A percentile compares a stretch with the other conserved stretches of the same genome.
These are phyloP conservation scores for Brachypalpus laphriformis DNA, from an alignment of 2,888 invertebrate genomes.

Conservation along the genomic window DNA sequence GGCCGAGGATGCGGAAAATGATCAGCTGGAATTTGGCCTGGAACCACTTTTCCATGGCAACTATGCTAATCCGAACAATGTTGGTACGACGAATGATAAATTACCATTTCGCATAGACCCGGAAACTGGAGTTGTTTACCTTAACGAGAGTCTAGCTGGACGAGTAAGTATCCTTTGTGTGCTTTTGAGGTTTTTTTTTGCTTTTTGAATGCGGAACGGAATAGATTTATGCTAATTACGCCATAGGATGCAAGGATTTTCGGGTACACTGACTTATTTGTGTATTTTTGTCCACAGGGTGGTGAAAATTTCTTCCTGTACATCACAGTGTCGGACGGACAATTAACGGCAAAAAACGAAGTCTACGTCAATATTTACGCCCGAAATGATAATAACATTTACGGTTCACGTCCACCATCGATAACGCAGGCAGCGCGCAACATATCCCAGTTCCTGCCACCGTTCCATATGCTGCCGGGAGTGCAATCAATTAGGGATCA, in stretches of 20 bases:
- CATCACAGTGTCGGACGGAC: slow-evolving; percentile 88
- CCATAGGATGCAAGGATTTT: background rate
- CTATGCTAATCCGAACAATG: slow-evolving; percentile 75
- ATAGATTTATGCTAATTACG: slow-evolving; percentile 40
- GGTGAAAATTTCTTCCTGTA: slow-evolving; percentile 87
- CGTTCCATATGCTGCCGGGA: slow-evolving; percentile 81
- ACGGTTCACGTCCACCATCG: slow-evolving; percentile 79
- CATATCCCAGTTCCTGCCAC: slow-evolving; percentile 80
- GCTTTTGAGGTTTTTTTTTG: background rate
- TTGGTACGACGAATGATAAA: slow-evolving; percentile 72
- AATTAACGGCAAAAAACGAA: slow-evolving; percentile 86
- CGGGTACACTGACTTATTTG: background rate
- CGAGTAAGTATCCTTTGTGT: slow-evolving; percentile 85
- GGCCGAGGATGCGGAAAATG: slow-evolving; percentile 87
- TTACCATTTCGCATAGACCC: slow-evolving; percentile 91
- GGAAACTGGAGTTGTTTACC: slow-evolving; percentile 89
- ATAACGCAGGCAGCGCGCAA: slow-evolving; percentile 80
- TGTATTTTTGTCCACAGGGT: slow-evolving; percentile 83
- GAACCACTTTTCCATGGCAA: slow-evolving; percentile 84
- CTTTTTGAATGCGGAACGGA: background rate
- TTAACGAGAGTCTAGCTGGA: slow-evolving; percentile 90
- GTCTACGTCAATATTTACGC: slow-evolving; percentile 86
- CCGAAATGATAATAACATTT: slow-evolving; percentile 76
- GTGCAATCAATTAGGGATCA: slow-evolving; percentile 80
- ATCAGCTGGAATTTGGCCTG: slow-evolving; percentile 87